A percentile compares a stretch with the other conserved stretches of the same genome.
Evolutionary conservation across 2,888 invertebrate genomes (phyloP).

Genomic region (Ametastegia equiseti): DNA sequence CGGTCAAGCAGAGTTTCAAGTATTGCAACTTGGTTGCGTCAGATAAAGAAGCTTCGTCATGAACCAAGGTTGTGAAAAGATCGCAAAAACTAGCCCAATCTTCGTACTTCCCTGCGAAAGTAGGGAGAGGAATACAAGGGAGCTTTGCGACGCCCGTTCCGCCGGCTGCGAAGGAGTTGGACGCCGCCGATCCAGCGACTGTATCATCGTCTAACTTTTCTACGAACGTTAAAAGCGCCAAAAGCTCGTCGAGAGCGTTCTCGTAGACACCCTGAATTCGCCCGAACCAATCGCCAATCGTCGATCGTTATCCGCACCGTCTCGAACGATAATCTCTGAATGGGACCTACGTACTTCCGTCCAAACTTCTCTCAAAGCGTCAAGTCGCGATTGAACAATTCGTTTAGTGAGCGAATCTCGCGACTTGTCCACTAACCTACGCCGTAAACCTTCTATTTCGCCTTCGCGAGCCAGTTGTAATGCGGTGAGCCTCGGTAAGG

Average conservation of each 20-base stretch:
- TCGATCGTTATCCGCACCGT: conserved; percentile 5
- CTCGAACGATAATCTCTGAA: conserved; percentile 37
- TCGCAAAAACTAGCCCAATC: neutral
- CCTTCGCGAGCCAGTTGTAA: neutral
- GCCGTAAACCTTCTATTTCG: conserved; percentile 8
- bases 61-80: neutral
- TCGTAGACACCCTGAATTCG: conserved; percentile 29
- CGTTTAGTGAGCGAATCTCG: neutral
- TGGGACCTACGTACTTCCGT: conserved; percentile 21
- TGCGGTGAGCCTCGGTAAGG: neutral
- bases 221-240: neutral
- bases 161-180: too few relatives aligned
- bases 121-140: conserved; percentile 6
- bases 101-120: neutral
- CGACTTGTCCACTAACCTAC: neutral
- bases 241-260: neutral
- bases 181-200: neutral
- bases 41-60: neutral
- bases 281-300: conserved; percentile 17
- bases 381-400: neutral
- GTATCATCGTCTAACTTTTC: neutral
- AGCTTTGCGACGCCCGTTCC: conserved; percentile 41
- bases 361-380: conserved; percentile 30
- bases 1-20: conserved; percentile 36
- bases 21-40: conserved; percentile 19